These are phyloP conservation scores for Centroberyx gerrardi DNA, from an alignment of 2,797 vertebrate species.

Conservation along the genomic window DNA sequence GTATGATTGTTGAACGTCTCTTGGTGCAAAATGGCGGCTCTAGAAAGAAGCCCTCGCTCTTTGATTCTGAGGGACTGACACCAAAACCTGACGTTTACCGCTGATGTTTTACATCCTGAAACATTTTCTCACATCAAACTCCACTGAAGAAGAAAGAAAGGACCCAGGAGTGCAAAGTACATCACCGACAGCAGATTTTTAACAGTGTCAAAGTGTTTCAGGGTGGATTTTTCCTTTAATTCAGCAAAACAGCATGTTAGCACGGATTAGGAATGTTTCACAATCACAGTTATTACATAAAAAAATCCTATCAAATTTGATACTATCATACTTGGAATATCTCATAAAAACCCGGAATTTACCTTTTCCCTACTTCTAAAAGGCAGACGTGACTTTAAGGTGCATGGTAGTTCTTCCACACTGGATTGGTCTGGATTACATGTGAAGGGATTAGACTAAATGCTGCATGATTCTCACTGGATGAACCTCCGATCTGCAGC, in stretches of 20 bases:
- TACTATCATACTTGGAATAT: not conserved
- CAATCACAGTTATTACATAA: slow-evolving; percentile 1
- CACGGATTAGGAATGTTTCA: slow-evolving; percentile 48
- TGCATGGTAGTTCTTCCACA: not conserved
- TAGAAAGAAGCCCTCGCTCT: too few species aligned
- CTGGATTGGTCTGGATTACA: not conserved
- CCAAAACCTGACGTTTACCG: too few species aligned
- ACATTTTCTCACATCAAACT: too few species aligned
- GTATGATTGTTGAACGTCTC: too few species aligned
- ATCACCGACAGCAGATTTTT: not conserved
- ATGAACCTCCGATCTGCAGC: not conserved
- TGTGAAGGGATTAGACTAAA: not conserved
- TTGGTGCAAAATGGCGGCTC: too few species aligned
- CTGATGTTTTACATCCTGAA: too few species aligned
- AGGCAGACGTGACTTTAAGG: slow-evolving; percentile 10
- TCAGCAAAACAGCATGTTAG: slow-evolving; percentile 22
- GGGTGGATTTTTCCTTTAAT: not conserved
- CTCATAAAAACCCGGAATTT: slow-evolving; percentile 26
- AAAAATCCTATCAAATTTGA: not conserved
- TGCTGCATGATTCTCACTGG: not conserved
- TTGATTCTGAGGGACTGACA: too few species aligned
- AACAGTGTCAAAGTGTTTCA: not conserved
- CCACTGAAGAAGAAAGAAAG: too few species aligned
- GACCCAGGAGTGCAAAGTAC: not conserved
- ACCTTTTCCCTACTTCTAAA: slow-evolving; percentile 4